Percentiles rank a stretch among this genome's conserved stretches.
These are phyloP conservation scores for Cebidichthys violaceus DNA, from an alignment of 2,113 vertebrate genomes.

Conservation along the genomic window DNA sequence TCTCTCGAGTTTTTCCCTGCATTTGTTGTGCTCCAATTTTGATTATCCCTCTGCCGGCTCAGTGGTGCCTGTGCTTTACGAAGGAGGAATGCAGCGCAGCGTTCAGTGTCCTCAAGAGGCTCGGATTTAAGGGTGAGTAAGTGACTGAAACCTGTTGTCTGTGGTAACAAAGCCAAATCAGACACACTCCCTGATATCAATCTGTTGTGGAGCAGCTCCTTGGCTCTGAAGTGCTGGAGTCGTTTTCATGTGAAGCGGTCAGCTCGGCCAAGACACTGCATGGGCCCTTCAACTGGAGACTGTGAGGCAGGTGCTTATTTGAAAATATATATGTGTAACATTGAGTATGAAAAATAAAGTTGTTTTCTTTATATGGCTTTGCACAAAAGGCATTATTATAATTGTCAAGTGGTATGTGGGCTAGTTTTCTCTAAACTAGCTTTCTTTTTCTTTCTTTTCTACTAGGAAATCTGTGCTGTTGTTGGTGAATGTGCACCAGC, in stretches of 20 bases:
- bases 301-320: not conserved
- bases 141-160: not conserved
- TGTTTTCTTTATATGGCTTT: not conserved
- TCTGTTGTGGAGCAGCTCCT: not conserved
- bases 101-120: not conserved
- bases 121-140: not conserved
- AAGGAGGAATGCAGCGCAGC: conserved; percentile 10
- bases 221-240: not conserved
- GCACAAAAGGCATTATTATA: not conserved
- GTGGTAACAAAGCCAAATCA: not conserved
- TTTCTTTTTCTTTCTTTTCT: not conserved
- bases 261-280: not conserved
- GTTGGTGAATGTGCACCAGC: conserved; percentile 10
- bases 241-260: not conserved
- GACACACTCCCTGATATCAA: not conserved
- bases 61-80: conserved; percentile 84
- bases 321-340: not conserved
- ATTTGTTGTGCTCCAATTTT: conserved; percentile 90
- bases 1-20: conserved; percentile 22
- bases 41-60: conserved; percentile 91
- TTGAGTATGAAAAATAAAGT: not conserved
- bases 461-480: not conserved
- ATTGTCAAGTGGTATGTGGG: not conserved
- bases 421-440: not conserved
- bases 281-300: not conserved